Evolutionary conservation across 2,888 invertebrate species (phyloP).

Genomic region (Cosmia trapezina): DNA sequence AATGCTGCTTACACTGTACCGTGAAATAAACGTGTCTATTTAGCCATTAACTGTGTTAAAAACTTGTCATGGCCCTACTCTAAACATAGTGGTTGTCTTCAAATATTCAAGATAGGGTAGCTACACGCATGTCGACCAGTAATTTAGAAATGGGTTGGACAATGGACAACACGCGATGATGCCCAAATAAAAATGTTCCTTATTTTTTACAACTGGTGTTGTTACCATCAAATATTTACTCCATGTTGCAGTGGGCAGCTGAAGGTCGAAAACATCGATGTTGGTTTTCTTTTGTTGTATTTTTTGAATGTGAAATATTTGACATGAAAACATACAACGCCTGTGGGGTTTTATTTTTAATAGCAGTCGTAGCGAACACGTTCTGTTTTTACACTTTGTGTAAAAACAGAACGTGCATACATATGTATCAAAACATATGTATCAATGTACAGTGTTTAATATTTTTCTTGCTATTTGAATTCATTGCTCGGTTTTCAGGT

Average conservation of each 20-base stretch:
- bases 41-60: constrained; percentile 44
- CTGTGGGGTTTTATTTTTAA: constrained; percentile 31
- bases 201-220: constrained; percentile 62
- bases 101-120: constrained; percentile 83
- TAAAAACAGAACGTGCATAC: constrained; percentile 17
- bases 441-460: too few relatives aligned
- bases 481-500: background rate
- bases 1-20: background rate
- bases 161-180: constrained; percentile 82
- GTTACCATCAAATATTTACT: constrained; percentile 61
- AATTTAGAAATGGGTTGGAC: constrained; percentile 83
- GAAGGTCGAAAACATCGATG: constrained; percentile 54
- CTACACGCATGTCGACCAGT: constrained; percentile 80
- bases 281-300: constrained; percentile 47
- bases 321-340: constrained; percentile 33
- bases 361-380: constrained; percentile 13
- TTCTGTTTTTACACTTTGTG: constrained; percentile 32
- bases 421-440: too few relatives aligned
- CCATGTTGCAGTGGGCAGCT: constrained; percentile 49
- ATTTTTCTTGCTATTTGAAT: constrained; percentile 18
- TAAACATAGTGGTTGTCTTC: constrained; percentile 76
- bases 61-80: constrained; percentile 68
- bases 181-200: constrained; percentile 71
- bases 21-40: constrained; percentile 24
- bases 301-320: constrained; percentile 49